These are phyloP conservation scores for Dicranocentrus wangi DNA, from an alignment of 2,888 invertebrate species.

Conservation along the genomic window DNA sequence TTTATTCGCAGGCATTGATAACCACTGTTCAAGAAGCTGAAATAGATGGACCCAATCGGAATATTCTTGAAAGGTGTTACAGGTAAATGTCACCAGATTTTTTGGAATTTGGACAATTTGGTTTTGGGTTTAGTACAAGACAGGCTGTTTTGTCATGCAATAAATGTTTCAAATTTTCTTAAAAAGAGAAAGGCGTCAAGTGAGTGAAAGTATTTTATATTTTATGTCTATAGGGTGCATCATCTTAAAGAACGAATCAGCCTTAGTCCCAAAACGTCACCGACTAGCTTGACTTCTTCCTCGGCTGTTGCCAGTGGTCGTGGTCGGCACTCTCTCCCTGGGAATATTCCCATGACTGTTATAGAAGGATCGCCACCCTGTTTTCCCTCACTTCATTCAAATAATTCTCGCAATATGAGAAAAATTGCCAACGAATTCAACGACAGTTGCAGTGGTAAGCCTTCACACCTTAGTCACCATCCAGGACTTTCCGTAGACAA, in stretches of 20 bases:
- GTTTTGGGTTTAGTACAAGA: constrained; percentile 1
- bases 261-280: constrained; percentile 24
- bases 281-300: not conserved
- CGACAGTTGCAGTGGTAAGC: too few species aligned
- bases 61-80: constrained; percentile 46
- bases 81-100: constrained; percentile 7
- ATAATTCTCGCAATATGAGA: too few species aligned
- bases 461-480: too few species aligned
- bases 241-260: constrained; percentile 21
- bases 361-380: not conserved
- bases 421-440: too few species aligned
- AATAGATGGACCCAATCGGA: constrained; percentile 60
- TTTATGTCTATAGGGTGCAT: not conserved
- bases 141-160: too few species aligned
- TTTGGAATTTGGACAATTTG: not conserved
- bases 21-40: constrained; percentile 55
- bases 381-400: too few species aligned
- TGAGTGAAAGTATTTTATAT: too few species aligned
- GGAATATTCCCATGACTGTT: too few species aligned
- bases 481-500: too few species aligned
- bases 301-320: not conserved
- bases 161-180: too few species aligned
- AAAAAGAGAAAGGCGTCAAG: too few species aligned
- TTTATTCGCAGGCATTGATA: constrained; percentile 55
- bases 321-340: constrained; percentile 36